These are phyloP conservation scores for Potamarius usumacintae DNA, from an alignment of 2,113 vertebrate species.

Conservation along the genomic window DNA sequence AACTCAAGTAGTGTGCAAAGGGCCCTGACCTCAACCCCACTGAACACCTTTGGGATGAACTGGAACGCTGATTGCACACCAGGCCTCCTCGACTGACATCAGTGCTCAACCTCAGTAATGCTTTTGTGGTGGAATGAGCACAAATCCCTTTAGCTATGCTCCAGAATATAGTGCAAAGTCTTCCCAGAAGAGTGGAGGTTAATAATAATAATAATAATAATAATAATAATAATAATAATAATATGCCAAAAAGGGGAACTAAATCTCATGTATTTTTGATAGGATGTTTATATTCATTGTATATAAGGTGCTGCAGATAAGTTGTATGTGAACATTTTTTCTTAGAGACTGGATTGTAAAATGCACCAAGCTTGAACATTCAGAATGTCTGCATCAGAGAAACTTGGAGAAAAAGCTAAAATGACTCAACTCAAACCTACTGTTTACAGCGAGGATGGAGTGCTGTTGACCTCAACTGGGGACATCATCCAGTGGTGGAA, in stretches of 20 bases:
- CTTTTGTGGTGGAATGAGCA: neutral
- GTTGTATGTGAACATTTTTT: neutral
- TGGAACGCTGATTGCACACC: no score
- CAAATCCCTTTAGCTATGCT: neutral
- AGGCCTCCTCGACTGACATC: neutral
- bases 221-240: no score
- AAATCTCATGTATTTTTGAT: neutral
- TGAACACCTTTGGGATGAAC: no score
- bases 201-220: neutral
- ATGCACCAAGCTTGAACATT: neutral
- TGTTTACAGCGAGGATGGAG: no score
- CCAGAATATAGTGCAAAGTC: no score
- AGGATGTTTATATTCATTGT: neutral
- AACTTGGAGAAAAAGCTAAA: neutral
- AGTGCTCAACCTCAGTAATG: neutral
- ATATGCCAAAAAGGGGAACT: no score
- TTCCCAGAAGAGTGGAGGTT: neutral
- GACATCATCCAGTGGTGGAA: no score
- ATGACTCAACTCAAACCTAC: neutral
- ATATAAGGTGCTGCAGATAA: neutral
- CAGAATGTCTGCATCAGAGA: neutral
- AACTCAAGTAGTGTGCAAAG: neutral
- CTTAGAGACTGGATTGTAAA: neutral
- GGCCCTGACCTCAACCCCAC: neutral
- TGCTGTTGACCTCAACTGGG: no score